Evolutionary conservation across 2,797 vertebrate genomes (phyloP).

Genomic region (Dallia pectoralis): DNA sequence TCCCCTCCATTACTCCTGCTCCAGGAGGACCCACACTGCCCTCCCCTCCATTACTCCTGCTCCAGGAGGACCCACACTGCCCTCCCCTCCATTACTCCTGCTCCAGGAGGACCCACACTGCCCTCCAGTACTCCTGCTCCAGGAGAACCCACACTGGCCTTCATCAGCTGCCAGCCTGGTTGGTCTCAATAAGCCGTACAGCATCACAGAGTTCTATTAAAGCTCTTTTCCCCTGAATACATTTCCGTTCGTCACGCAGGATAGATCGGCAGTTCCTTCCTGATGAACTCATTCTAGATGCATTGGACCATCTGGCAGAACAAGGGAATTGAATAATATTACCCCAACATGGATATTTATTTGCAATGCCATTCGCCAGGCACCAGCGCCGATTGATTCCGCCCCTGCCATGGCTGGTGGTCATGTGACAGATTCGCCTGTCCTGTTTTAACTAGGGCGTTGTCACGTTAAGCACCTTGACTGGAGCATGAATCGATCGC

Average conservation of each 20-base stretch:
- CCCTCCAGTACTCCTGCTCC: background rate
- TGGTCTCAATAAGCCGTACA: conserved; percentile 51
- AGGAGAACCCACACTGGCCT: conserved; percentile 6
- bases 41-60: no score
- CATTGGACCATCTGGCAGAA: conserved; percentile 45
- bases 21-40: background rate
- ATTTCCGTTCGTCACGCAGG: conserved; percentile 35
- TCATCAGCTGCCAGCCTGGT: conserved; percentile 35
- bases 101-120: background rate
- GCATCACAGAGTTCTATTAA: conserved; percentile 36
- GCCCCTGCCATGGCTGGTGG: background rate
- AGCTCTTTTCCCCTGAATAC: conserved; percentile 34
- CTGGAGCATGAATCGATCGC: no score
- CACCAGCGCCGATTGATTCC: conserved; percentile 8
- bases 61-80: background rate
- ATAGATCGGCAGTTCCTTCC: conserved; percentile 33
- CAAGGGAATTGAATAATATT: conserved; percentile 34
- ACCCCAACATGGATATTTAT: conserved; percentile 30
- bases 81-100: background rate
- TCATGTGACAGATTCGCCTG: no score
- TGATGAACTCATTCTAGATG: conserved; percentile 46
- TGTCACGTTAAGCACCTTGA: no score
- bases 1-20: conserved; percentile 5
- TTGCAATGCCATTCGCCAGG: conserved; percentile 6
- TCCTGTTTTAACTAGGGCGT: no score